Percentiles rank a stretch among this genome's conserved stretches.
These are phyloP conservation scores for Heteromormyrus szaboi DNA, from an alignment of 2,797 vertebrate species.

Conservation along the genomic window DNA sequence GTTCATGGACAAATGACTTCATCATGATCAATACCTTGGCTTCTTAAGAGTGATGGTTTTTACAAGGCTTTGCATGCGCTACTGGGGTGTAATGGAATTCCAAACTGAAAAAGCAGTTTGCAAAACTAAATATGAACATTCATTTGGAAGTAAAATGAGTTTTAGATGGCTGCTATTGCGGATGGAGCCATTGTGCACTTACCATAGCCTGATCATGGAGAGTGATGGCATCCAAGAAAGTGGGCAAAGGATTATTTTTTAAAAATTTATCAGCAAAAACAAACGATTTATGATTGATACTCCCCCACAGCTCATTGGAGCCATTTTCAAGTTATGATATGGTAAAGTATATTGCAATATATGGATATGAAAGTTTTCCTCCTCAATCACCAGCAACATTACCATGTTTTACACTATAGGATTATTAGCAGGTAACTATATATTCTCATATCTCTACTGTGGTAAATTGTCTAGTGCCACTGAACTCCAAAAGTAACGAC, in stretches of 20 bases:
- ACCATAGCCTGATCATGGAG: conserved; percentile 91
- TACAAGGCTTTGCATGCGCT: conserved; percentile 21
- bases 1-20: background rate
- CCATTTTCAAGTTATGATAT: background rate
- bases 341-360: background rate
- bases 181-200: conserved; percentile 61
- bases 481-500: background rate
- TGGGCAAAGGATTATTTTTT: conserved; percentile 62
- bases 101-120: conserved; percentile 16
- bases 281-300: conserved; percentile 44
- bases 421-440: background rate
- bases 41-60: conserved; percentile 15
- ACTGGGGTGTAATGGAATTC: background rate
- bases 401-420: background rate
- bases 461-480: background rate
- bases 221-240: conserved; percentile 85
- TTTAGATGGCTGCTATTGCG: background rate
- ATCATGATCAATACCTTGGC: background rate
- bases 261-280: conserved; percentile 60
- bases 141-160: background rate
- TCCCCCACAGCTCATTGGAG: background rate
- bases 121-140: background rate
- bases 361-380: background rate
- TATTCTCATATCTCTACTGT: background rate
- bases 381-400: background rate